Evolutionary conservation across 2,113 vertebrate species (phyloP).

Genomic region (Ceuthmochares aereus): DNA sequence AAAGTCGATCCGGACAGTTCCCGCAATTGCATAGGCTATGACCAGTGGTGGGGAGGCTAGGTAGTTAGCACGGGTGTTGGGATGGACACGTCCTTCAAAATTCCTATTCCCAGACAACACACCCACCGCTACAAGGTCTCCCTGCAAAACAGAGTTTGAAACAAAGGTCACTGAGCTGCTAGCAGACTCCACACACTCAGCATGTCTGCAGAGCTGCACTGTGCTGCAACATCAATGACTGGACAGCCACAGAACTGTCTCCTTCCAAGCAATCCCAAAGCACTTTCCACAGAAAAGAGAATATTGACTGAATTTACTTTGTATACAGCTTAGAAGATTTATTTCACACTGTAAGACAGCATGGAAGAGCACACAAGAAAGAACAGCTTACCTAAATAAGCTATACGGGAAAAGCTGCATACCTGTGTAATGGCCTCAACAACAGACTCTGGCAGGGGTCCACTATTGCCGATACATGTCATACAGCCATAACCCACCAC

Average conservation of each 20-base stretch:
- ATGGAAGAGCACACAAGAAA: not conserved
- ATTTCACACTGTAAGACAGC: not conserved
- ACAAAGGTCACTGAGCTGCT: not conserved
- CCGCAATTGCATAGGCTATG: constrained; percentile 95
- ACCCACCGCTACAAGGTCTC: constrained; percentile 91
- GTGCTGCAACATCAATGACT: not conserved
- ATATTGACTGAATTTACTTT: not conserved
- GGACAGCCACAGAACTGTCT: not conserved
- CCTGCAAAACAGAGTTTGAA: constrained; percentile 71
- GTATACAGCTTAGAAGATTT: not conserved
- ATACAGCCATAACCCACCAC: constrained; percentile 98
- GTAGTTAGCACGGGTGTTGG: constrained; percentile 96
- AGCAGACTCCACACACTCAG: not conserved
- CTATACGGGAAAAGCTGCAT: not conserved
- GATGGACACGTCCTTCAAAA: constrained; percentile 97
- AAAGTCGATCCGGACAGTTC: constrained; percentile 91
- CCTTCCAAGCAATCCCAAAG: not conserved
- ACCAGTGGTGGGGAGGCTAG: constrained; percentile 93
- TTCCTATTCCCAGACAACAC: constrained; percentile 96
- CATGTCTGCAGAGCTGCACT: not conserved
- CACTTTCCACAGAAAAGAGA: not conserved
- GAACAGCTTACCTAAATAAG: not conserved
- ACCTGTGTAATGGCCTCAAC: constrained; percentile 94
- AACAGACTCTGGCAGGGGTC: constrained; percentile 91
- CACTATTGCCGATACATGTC: constrained; percentile 99